A percentile compares a stretch with the other conserved stretches of the same genome.
phyloP scores from a whole-genome alignment of 2,113 vertebrate species.

The Helogale parvula region DNA sequence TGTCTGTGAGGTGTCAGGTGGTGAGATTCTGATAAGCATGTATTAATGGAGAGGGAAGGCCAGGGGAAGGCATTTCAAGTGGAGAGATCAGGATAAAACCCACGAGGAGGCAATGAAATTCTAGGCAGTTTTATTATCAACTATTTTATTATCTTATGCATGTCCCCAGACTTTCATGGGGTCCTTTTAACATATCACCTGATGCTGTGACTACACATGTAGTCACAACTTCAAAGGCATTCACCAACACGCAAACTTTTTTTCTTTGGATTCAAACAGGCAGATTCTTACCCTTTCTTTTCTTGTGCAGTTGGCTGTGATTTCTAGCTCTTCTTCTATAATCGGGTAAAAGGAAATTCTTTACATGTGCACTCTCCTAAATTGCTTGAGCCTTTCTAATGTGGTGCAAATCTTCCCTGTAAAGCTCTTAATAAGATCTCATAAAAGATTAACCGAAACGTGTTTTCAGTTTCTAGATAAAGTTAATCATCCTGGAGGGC shows the following conservation, averaged over 20 bases:
- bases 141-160: not conserved
- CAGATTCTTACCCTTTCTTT: not conserved
- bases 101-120: not conserved
- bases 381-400: conserved; percentile 3
- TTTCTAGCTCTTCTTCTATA: conserved; percentile 25
- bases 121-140: not conserved
- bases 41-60: not conserved
- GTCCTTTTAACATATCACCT: not conserved
- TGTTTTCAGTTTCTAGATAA: conserved; percentile 73
- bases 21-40: not conserved
- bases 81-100: not conserved
- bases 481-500: conserved; percentile 67
- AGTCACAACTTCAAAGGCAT: not conserved
- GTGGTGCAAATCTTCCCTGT: conserved; percentile 61
- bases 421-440: conserved; percentile 80
- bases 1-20: not conserved
- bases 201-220: not conserved
- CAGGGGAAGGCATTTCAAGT: not conserved
- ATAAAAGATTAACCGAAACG: conserved; percentile 74
- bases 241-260: not conserved
- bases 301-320: not conserved
- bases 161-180: not conserved
- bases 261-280: not conserved
- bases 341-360: not conserved
- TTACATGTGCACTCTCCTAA: not conserved